Conservation (phyloP, 2,113 vertebrate genomes). For the Dipodomys stephensi region DNA sequence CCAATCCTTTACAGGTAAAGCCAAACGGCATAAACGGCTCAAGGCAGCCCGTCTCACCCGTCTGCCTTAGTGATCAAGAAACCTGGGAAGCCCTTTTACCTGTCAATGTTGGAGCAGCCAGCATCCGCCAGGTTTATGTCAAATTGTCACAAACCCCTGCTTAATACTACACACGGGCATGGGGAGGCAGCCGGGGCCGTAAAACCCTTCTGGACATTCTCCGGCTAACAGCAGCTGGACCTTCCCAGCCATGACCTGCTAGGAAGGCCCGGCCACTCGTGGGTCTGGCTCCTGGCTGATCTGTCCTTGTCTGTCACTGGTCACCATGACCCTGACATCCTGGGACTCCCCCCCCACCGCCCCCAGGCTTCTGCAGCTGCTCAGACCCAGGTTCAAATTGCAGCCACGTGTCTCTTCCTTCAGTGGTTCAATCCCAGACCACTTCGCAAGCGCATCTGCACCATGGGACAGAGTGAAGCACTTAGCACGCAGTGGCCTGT, state of each 20-base stretch:
- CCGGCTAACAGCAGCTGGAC: conserved; percentile 38
- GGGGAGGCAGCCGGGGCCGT: background rate
- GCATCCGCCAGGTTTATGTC: conserved; percentile 28
- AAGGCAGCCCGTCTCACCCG: conserved; percentile 32
- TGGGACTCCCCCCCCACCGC: background rate
- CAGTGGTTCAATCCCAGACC: background rate
- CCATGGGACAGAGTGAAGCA: background rate
- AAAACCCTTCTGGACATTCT: no score
- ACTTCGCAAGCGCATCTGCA: background rate
- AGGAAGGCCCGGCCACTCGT: background rate
- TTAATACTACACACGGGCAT: background rate
- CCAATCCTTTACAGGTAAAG: conserved; percentile 49
- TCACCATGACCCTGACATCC: background rate
- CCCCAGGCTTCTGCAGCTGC: background rate
- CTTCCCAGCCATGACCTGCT: background rate
- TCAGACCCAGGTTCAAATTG: background rate
- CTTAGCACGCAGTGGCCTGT: no score
- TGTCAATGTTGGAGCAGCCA: conserved; percentile 34
- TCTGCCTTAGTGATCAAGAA: conserved; percentile 61
- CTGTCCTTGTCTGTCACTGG: background rate
- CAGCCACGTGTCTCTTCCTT: background rate
- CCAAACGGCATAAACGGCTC: background rate
- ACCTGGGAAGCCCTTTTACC: conserved; percentile 16
- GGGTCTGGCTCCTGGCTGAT: background rate
- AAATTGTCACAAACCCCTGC: conserved; percentile 49